Base-by-base conservation (phyloP, 2,888 invertebrate species). In the Andrena chrysosceles region DNA sequence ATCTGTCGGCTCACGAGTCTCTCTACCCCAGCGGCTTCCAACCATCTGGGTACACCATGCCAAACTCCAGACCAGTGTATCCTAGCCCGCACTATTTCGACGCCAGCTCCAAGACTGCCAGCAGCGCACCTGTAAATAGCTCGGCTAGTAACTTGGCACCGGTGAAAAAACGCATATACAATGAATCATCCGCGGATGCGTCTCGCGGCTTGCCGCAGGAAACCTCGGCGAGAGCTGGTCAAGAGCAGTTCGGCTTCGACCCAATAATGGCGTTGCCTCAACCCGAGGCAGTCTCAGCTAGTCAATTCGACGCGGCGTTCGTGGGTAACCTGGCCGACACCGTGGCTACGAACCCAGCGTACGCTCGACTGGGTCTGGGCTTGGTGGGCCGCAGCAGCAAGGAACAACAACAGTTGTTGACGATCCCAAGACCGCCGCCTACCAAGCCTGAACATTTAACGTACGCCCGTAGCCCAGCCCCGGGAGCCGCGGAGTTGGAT, bases 21-120 rank as follows among this genome's bases (percentile, higher is more conserved):
- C 90, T 93, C 6, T 94, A 93, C 71, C 92, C 93, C 42, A 84
- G 90, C 60, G 90, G 93, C 23, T 94, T 93, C 49, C 91, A 93
- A 72, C 89, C 93, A 3, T 89, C 93, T 4, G 89, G 93, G 0
- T 94, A 93, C 73, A 85, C 93, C 2, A 90, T 94, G 90, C 88
- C 93, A 4, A 93, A 92, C 63, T 84, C 93, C 2, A 87, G 93
- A 42, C 91, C 93, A 5, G 91, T 94, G 0, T 94, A 94, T 74
- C 90, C 93, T 29, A 90, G 91, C 73, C 91, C 92, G 16, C 92
- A 92, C 73, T 94, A 93, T 70, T 94, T 93, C 63, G 93, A 94
- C 59, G 84, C 93, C 4, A 91, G 91, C 49, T 88, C 89, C 42
- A 91, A 90, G 23, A 54, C 88, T 6, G 74, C 86, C 23, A 86